phyloP scores from a whole-genome alignment of 2,113 vertebrate genomes.

The Psophia crepitans region DNA sequence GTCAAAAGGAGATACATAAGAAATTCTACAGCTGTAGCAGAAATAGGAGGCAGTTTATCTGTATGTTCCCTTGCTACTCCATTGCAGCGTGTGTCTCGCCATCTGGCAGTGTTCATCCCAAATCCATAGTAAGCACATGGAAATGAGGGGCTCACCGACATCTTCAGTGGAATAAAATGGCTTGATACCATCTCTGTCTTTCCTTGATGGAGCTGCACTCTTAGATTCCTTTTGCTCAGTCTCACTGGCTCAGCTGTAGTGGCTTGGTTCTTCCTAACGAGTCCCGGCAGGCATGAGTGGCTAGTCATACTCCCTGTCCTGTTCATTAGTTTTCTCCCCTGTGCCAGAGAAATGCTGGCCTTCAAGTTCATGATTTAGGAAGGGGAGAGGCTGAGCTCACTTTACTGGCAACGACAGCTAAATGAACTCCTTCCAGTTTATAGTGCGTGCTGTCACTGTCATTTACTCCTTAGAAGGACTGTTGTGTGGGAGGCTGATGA shows the following conservation, averaged over 20 bases:
- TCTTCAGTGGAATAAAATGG: neutral
- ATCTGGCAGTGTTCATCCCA: constrained; percentile 7
- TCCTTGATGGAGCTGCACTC: neutral
- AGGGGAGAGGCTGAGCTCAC: neutral
- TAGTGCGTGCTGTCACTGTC: neutral
- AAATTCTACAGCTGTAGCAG: constrained; percentile 17
- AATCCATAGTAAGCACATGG: constrained; percentile 17
- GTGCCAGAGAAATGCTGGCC: neutral
- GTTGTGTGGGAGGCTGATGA: neutral
- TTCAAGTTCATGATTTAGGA: neutral
- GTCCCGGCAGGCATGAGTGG: neutral
- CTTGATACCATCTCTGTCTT: neutral
- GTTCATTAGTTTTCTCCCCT: neutral
- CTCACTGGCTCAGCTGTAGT: neutral
- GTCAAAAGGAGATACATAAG: neutral
- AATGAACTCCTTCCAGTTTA: neutral
- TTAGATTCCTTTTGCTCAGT: neutral
- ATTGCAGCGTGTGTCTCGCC: neutral
- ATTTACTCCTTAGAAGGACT: neutral
- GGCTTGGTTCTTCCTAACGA: neutral
- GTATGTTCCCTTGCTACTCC: neutral
- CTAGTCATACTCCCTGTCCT: neutral
- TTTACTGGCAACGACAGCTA: neutral
- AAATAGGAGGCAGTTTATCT: neutral
- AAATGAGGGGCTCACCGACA: neutral